Base-by-base conservation (phyloP, 2,797 vertebrate species). In the Leptodactylus fallax region DNA sequence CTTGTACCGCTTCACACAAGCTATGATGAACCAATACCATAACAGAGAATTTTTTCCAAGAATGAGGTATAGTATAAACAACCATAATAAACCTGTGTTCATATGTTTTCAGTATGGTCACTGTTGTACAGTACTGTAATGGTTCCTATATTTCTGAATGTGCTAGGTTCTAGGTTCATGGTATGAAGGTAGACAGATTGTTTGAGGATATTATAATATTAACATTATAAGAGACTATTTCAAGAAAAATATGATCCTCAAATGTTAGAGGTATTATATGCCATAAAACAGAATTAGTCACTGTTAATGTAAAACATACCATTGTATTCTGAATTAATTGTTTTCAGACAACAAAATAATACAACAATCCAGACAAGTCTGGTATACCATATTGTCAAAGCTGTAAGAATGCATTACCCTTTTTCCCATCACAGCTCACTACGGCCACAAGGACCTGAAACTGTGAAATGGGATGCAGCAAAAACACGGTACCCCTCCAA, bases 401-500 rank as follows among this genome's bases (percentile, higher is more conserved):
- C 47, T 60, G 76, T n/a, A 49, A 71, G 23, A 79, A 17, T 25
- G 89, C 0, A 7, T 86, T 55, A 89, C 94, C 92, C 91, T 94
- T 90, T 85, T 95, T 95, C 95, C 95, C 95, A 95, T 92, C 93
- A 95, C 95, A 96, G 94, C 91, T 93, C 86, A 91, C 91, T 93
- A 90, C 92, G 90, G 90, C 91, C 8, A 85, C 5, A 81, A 12
- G 90, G 91, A 94, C 92, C 88, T 87, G 92, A 91, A 91, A 93
- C 95, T 95, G 95, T 94, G 93, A 94, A 94, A 95, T 96, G 96
- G 95, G 95, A 95, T 96, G 95, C 96, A 96, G 96, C 96, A 96
- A 96, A 97, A 97, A 97, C 96, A 97, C 96, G 96, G 96, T 97
- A 97, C 95, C 95, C 95, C 96, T 97, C 97, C 97, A 97, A 97